Base-by-base conservation (phyloP, 2,888 invertebrate species). In the Nymphalis polychloros region DNA sequence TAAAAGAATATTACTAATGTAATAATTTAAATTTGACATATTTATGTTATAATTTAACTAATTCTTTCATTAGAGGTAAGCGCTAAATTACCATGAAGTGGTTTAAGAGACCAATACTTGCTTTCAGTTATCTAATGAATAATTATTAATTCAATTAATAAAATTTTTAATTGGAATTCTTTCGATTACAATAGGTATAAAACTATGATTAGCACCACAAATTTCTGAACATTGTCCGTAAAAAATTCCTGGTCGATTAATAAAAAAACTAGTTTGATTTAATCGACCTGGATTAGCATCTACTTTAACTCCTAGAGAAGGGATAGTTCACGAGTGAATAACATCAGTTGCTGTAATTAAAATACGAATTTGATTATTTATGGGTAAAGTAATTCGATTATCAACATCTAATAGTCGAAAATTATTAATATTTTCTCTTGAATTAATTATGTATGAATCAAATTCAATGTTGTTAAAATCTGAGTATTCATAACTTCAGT, bases 141-240 rank as follows among this genome's bases (percentile, higher is more conserved):
- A 94, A 67, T 84, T 84, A 79, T 77, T 72, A 81, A 92, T 83
- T 76, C 85, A 17, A 93, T 90, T 93, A 64, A 95, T 94, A 83
- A 93, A 95, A 8, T 64, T 67, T 68, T 63, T 68, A 94, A 94
- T 74, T 95, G 93, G 94, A 95, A 81, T 50, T 50, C 50, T 50
- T 50, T 50, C 50, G 20, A 50, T 50, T 50, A 50, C 50, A 70
- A 75, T 75, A 47, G 96, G 96, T 89, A 96, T 96, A 94, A 96
- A 96, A 69, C 95, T 95, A 85, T 96, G 96, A 84, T 96, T 96
- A 64, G 94, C 94, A 0, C 96, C 96, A 89, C 96, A 96, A 92
- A 96, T 96, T 94, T 96, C 96, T 77, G 96, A 96, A 84, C 96
- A 96, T 94, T 96, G 96, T 0, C 96, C 96, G 87, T 88, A 96